Conservation (phyloP, 2,113 vertebrate species). For the Microcebus lehilahytsara region DNA sequence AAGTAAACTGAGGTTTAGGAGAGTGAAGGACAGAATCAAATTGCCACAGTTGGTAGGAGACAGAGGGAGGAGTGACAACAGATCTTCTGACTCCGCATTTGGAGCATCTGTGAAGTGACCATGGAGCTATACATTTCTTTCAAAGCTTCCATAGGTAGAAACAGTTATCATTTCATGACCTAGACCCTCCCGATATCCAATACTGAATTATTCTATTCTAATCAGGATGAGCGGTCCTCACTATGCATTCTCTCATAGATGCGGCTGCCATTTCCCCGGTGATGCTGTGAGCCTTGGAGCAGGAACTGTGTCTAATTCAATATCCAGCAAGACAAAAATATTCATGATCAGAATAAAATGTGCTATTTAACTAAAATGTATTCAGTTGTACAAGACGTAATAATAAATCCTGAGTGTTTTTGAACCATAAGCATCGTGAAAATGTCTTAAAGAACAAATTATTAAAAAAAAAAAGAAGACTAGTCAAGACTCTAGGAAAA, state of each 20-base stretch:
- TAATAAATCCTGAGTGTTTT: slow-evolving; percentile 7
- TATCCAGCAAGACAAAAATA: slow-evolving; percentile 1
- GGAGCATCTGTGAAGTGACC: neutral
- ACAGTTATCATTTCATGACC: neutral
- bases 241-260: neutral
- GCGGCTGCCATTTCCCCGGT: neutral
- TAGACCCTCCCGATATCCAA: accelerated
- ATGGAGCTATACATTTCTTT: neutral
- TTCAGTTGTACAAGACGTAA: neutral
- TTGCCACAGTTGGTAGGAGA: neutral
- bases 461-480: neutral
- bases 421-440: neutral
- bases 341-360: neutral
- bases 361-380: slow-evolving; percentile 24
- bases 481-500: slow-evolving; percentile 8
- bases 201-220: neutral
- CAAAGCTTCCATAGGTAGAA: neutral
- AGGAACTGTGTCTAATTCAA: neutral
- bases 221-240: accelerated
- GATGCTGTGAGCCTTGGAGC: neutral
- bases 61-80: neutral
- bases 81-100: neutral
- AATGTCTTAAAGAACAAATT: slow-evolving; percentile 40
- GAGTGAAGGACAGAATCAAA: neutral
- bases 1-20: neutral